Evolutionary conservation across 2,113 vertebrate genomes (phyloP), one percentile per base, ranked within the genome.

Genomic region (Misgurnus anguillicaudatus): DNA sequence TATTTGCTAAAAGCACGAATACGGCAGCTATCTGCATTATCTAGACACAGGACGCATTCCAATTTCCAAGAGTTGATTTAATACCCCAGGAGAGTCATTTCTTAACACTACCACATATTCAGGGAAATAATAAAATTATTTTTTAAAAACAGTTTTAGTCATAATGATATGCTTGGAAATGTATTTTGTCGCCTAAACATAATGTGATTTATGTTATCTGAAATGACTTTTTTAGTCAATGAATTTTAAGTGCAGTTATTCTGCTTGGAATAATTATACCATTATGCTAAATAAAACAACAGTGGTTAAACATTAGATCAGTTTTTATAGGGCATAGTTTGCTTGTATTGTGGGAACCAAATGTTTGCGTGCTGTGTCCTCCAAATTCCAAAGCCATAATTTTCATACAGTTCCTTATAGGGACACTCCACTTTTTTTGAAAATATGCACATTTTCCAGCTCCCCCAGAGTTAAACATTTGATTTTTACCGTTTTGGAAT

Each of bases 41-140:
- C 11, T 51, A 48, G 42, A 70, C 17, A 24, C 16, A 70, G 68
- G 9, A 55, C 9, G 39, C 24, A 70, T 70, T 70, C 4, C 31
- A 9, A 51, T 69, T 68, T 55, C 47, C 24, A 53, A 55, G 4
- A 36, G 24, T 70, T 70, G 48, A 70, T 55, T 53, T 70, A 70
- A 70, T 70, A 17, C 16, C 67, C 9, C 47, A 69, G 47, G 24
- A 53, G 45, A 69, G 16, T 24, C 24, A 36, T 69, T 53, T 36
- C 47, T n/a, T 9, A 13, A 64, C 36, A 36, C 4, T 69, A 24
- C 3, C 24, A 36, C 51, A 53, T 69, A 17, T 17, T 53, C 14
- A 10, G 24, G 64, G 21, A 53, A 38, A 51, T 24, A 14, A 31
- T 48, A 6, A 0, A 69, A 16, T 3, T 51, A 9, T 69, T 53